phyloP scores from a whole-genome alignment of 2,113 vertebrate genomes.

The Illadopsis cleaveri region DNA sequence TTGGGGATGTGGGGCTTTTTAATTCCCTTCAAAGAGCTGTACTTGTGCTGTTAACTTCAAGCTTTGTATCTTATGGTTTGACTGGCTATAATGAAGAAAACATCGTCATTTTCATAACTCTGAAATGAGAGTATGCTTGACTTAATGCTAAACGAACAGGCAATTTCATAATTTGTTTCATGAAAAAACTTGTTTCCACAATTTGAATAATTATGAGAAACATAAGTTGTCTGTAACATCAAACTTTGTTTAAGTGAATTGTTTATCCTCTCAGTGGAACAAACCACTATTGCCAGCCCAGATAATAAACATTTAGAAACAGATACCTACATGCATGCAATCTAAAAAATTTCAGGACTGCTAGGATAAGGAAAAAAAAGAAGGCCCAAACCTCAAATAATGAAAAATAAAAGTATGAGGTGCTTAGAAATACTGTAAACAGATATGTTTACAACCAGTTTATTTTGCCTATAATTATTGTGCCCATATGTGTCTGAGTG shows the following conservation, averaged over 20 bases:
- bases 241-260: not conserved
- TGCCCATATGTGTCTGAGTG: not conserved
- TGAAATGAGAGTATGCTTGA: not conserved
- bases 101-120: not conserved
- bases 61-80: not conserved
- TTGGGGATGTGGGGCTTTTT: not conserved
- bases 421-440: not conserved
- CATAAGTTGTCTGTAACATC: not conserved
- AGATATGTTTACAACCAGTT: not conserved
- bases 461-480: not conserved
- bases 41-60: not conserved
- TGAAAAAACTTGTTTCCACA: not conserved
- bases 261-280: not conserved
- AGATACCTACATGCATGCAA: not conserved
- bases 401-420: not conserved
- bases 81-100: not conserved
- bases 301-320: not conserved
- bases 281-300: not conserved
- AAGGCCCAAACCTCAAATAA: not conserved
- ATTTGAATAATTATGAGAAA: conserved; percentile 1
- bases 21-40: not conserved
- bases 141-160: not conserved
- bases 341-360: not conserved
- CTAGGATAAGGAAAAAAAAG: not conserved
- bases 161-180: not conserved